A percentile compares a stretch with the other conserved stretches of the same genome.
Conservation (phyloP, 2,888 invertebrate genomes). For the Rhogogaster chlorosoma region DNA sequence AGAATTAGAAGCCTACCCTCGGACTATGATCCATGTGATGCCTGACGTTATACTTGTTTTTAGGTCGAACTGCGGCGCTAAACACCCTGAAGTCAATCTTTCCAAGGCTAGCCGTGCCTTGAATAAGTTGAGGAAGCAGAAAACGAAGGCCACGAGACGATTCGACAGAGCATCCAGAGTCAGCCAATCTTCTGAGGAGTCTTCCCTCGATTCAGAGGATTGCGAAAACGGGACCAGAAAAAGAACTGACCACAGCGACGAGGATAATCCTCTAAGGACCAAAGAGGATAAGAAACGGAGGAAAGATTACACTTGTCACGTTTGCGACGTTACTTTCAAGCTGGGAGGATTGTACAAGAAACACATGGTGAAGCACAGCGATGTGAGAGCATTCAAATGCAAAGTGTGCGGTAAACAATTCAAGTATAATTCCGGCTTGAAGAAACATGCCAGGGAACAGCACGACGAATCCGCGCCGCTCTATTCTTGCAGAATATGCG, state of each 20-base stretch:
- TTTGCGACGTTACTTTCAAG: slow-evolving; percentile 45
- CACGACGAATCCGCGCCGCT: slow-evolving; percentile 49
- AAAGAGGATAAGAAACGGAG: not conserved
- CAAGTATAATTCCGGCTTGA: slow-evolving; percentile 54
- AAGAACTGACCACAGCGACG: not conserved
- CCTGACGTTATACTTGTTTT: not conserved
- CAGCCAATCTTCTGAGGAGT: not conserved
- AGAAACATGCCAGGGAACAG: slow-evolving; percentile 52
- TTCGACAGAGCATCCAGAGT: not conserved
- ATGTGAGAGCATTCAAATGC: slow-evolving; percentile 56
- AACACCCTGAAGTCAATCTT: not conserved
- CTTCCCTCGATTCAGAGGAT: not conserved
- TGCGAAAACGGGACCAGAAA: not conserved
- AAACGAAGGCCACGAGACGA: not conserved
- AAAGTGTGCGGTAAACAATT: slow-evolving; percentile 57
- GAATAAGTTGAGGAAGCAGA: not conserved
- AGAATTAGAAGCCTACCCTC: not conserved
- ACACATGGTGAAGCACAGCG: slow-evolving; percentile 57
- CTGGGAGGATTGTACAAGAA: slow-evolving; percentile 34
- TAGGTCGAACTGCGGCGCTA: not conserved
- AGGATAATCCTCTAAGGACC: not conserved
- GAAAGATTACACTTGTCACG: slow-evolving; percentile 33
- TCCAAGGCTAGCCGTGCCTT: not conserved
- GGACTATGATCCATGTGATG: not conserved
- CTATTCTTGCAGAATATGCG: slow-evolving; percentile 47